Evolutionary conservation across 2,797 vertebrate genomes (phyloP), one percentile per base, ranked within the genome.

Genomic region (Petrocephalus schoutedeni): DNA sequence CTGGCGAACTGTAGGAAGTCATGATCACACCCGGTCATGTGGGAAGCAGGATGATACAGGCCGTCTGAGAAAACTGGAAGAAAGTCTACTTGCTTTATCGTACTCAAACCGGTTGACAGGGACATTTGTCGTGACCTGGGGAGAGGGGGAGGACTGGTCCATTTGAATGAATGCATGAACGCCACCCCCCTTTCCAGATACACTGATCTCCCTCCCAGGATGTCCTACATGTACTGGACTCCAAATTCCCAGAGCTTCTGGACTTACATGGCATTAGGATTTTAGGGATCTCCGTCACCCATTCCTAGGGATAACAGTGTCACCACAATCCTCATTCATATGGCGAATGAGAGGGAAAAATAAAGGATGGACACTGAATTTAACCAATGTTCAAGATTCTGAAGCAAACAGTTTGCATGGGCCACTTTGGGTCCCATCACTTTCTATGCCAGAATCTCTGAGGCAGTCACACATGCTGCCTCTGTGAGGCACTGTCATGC

Each of bases 261-360:
- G 14, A 45, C 45, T 36, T 14, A 56, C 8, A 56, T 56, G 8
- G 8, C 45, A 49, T 49, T 56, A 1, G 8, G 54, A 9, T 5
- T 7, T 9, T 0, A 56, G 1, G 56, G 56, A 57, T 57, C 16
- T 19, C 16, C 1, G 6, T 16, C 14, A 41, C 16, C 14, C 71
- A 77, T 77, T 36, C 71, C 6, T 8, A 8, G 14, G 36, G 16
- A 14, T 41, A 41, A 19, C 14, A 9, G 32, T 45, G 45, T 19
- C 71, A 77, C 71, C 71, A n/a, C 71, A 77, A 77, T 77, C 71
- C 36, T 77, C 71, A 77, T 77, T 19, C 16, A 77, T 45, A n/a
- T 45, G 7, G 41, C 7, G 12, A 45, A 41, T 9, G 32, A 45
- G 36, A 77, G 7, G 41, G 71, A 45, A 49, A 19, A 41, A 77